These are phyloP conservation scores for Myocastor coypus DNA, from an alignment of 2,113 vertebrate species.

Conservation along the genomic window DNA sequence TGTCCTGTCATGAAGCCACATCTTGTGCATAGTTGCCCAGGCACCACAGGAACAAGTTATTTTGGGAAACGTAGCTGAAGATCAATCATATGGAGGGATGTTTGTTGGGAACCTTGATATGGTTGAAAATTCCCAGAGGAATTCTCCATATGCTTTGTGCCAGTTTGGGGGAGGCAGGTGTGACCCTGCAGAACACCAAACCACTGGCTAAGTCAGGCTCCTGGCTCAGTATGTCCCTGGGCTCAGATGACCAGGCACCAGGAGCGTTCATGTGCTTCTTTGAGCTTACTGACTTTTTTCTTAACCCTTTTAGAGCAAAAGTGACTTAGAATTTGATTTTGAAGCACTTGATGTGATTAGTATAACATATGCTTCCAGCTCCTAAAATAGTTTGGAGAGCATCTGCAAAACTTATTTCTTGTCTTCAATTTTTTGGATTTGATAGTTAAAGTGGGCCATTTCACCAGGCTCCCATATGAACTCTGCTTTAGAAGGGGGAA, in stretches of 20 bases:
- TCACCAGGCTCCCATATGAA: neutral
- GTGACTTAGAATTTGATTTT: neutral
- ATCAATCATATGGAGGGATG: conserved; percentile 58
- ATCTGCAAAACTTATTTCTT: neutral
- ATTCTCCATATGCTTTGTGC: conserved; percentile 21
- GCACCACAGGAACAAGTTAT: conserved; percentile 66
- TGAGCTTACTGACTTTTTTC: neutral
- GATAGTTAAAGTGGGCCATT: conserved; percentile 18
- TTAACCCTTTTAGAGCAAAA: neutral
- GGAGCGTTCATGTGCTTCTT: neutral
- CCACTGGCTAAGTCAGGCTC: neutral
- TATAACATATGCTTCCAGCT: neutral
- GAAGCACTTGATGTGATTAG: conserved; percentile 27
- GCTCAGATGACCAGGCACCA: neutral
- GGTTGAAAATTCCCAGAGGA: conserved; percentile 58
- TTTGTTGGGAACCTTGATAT: conserved; percentile 51
- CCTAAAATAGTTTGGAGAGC: conserved; percentile 29
- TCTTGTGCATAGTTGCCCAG: neutral
- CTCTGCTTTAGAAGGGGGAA: neutral
- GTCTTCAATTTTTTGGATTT: neutral
- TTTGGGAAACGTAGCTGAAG: conserved; percentile 62
- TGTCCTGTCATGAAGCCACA: neutral
- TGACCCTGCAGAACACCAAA: neutral
- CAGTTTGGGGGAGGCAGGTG: conserved; percentile 40
- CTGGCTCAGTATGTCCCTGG: neutral